Percentiles rank a stretch among this genome's conserved stretches.
Conservation (phyloP, 1,140 invertebrate genomes). For the Drosophila cardini region DNA sequence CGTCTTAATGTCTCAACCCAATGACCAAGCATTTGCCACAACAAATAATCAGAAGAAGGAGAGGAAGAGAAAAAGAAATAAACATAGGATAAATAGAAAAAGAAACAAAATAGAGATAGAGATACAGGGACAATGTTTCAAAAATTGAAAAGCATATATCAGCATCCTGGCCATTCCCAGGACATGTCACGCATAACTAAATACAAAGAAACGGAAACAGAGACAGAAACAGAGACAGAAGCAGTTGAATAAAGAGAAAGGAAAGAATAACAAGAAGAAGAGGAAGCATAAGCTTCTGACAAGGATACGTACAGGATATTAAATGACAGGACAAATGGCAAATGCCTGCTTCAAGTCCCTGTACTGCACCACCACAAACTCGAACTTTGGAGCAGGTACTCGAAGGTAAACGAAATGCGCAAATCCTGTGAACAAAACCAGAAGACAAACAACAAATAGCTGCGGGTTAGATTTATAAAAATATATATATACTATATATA, state of each 20-base stretch:
- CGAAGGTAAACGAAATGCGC: constrained; percentile 43
- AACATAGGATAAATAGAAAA: not conserved
- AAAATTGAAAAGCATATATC: constrained; percentile 78
- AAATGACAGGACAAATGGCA: constrained; percentile 78
- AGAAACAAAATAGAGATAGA: not conserved
- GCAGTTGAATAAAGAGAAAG: constrained; percentile 15
- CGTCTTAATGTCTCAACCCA: constrained; percentile 35
- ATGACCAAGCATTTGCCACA: constrained; percentile 26
- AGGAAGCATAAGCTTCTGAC: constrained; percentile 65
- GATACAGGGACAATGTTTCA: constrained; percentile 40
- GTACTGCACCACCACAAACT: not conserved
- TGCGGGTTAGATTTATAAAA: constrained; percentile 67
- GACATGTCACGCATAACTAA: constrained; percentile 72
- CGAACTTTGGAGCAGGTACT: constrained; percentile 20
- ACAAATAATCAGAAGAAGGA: constrained; percentile 43
- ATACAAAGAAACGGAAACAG: constrained; percentile 24
- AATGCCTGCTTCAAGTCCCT: constrained; percentile 31
- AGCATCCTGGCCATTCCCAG: constrained; percentile 64
- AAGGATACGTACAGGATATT: constrained; percentile 70
- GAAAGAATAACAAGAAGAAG: constrained; percentile 30
- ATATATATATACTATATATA: constrained; percentile 7
- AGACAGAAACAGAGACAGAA: constrained; percentile 14
- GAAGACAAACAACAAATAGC: constrained; percentile 54
- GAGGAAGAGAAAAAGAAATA: not conserved
- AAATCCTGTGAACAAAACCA: constrained; percentile 55